Evolutionary conservation across 1,140 invertebrate species (phyloP).

Genomic region (Drosophila repletoides): DNA sequence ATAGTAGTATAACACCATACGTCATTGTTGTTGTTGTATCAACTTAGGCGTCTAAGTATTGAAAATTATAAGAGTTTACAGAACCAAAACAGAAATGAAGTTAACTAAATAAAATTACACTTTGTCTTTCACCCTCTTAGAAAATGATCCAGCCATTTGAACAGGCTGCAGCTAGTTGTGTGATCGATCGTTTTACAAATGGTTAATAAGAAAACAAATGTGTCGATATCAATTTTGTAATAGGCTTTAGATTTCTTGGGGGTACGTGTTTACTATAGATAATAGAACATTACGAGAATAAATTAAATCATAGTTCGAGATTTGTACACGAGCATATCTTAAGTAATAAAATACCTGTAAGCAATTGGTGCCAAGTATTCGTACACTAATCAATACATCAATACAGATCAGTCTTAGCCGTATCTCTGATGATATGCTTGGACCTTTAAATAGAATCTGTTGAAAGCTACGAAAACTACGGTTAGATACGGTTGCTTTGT

Average conservation of each 20-base stretch:
- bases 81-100: conserved; percentile 12
- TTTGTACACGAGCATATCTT: conserved; percentile 11
- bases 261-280: conserved; percentile 51
- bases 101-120: conserved; percentile 21
- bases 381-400: conserved; percentile 55
- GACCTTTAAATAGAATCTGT: neutral
- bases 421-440: conserved; percentile 12
- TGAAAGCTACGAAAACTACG: conserved; percentile 18
- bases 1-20: conserved; percentile 24
- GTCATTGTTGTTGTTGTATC: conserved; percentile 23
- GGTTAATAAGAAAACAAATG: conserved; percentile 8
- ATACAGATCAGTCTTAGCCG: conserved; percentile 19
- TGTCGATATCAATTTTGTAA: conserved; percentile 19
- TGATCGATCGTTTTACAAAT: conserved; percentile 36
- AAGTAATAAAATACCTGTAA: conserved; percentile 24
- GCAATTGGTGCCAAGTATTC: conserved; percentile 47
- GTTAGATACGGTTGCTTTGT: conserved; percentile 4
- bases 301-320: conserved; percentile 12
- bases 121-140: conserved; percentile 36
- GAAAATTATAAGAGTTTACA: conserved; percentile 25
- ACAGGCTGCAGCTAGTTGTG: conserved; percentile 58
- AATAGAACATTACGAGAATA: conserved; percentile 8
- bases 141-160: conserved; percentile 52
- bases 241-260: conserved; percentile 77
- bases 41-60: conserved; percentile 42